Conservation (phyloP, 2,888 invertebrate genomes). For the Nomada goodeniana region DNA sequence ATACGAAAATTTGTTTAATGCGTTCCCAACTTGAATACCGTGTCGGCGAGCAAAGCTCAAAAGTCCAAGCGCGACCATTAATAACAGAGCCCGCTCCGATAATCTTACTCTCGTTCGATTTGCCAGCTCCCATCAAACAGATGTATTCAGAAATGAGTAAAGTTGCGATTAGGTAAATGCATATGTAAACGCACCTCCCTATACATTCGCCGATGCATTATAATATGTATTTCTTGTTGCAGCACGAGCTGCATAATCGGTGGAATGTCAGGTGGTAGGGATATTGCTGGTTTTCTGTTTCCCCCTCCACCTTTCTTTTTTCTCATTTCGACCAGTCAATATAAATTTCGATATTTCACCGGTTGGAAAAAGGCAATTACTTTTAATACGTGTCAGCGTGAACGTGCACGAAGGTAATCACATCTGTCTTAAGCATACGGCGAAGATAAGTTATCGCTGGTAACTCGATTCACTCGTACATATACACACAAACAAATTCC, state of each 20-base stretch:
- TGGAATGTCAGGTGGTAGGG: constrained; percentile 20
- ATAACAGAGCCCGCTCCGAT: constrained; percentile 12
- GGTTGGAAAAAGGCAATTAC: constrained; percentile 56
- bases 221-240: constrained; percentile 11
- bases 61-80: not conserved
- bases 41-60: not conserved
- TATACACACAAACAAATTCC: constrained; percentile 14
- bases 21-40: not conserved
- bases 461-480: constrained; percentile 45
- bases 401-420: constrained; percentile 47
- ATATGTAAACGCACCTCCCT: constrained; percentile 4
- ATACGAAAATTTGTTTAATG: not conserved
- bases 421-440: constrained; percentile 57
- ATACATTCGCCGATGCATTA: constrained; percentile 18
- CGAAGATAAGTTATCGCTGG: constrained; percentile 62
- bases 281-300: constrained; percentile 10
- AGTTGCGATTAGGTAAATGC: constrained; percentile 38
- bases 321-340: constrained; percentile 31
- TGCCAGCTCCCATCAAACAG: not conserved
- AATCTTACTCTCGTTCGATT: constrained; percentile 12
- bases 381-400: constrained; percentile 56
- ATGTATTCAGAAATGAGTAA: not conserved
- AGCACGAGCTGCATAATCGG: constrained; percentile 38
- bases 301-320: not conserved
- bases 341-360: constrained; percentile 54